Conservation (phyloP, 2,113 vertebrate species). For the Macrotus californicus region DNA sequence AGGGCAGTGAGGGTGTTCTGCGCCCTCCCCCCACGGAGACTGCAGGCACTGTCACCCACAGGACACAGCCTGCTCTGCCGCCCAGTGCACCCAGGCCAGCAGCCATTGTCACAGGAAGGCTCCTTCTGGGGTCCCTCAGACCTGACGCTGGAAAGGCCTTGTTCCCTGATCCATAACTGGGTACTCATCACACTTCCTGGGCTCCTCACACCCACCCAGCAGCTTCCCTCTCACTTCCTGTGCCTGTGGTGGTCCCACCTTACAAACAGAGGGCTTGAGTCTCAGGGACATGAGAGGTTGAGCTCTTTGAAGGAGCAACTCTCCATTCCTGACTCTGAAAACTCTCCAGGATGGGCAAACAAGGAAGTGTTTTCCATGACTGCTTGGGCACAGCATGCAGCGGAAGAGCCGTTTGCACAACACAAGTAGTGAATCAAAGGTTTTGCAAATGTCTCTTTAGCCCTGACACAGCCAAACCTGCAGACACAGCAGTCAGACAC, state of each 20-base stretch:
- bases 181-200: neutral
- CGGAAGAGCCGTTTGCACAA: neutral
- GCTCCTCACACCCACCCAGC: neutral
- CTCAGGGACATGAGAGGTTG: neutral
- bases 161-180: no score
- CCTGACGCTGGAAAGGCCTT: neutral
- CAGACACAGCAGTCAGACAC: neutral
- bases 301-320: neutral
- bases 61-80: neutral
- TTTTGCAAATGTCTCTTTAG: neutral
- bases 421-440: neutral
- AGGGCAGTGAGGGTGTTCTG: neutral
- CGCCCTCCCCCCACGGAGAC: fast-evolving
- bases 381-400: neutral
- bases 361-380: no score
- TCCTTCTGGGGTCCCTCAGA: neutral
- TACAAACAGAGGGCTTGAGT: neutral
- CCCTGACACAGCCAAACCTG: neutral
- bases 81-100: neutral
- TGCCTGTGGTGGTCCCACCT: neutral
- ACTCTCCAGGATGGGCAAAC: neutral
- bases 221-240: neutral
- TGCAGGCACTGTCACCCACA: neutral
- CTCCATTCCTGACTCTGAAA: neutral
- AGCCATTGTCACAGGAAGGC: neutral